Conservation (phyloP, 92 coral and sea anemone species). For the Porites divaricata region DNA sequence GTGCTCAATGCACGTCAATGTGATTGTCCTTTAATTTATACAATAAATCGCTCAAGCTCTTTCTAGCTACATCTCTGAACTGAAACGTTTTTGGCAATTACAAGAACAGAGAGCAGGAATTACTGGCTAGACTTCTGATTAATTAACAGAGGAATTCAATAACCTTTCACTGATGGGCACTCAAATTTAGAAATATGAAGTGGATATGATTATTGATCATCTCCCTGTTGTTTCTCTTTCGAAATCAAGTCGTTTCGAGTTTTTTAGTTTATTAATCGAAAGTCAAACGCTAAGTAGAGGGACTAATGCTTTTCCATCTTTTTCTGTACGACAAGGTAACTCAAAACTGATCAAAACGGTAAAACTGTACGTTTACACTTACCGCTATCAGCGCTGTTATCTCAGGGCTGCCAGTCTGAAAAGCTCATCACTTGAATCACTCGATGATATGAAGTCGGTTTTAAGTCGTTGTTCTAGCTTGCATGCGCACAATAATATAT, state of each 20-base stretch:
- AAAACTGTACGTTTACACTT: slow-evolving; percentile 13
- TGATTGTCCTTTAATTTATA: background rate
- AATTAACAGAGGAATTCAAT: slow-evolving; percentile 18
- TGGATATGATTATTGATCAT: background rate
- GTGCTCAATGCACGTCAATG: background rate
- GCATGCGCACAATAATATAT: slow-evolving; percentile 4
- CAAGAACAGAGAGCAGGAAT: background rate
- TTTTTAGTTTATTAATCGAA: background rate
- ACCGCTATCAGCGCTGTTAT: slow-evolving; percentile 23
- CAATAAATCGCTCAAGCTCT: background rate
- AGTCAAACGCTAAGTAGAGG: background rate
- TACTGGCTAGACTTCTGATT: background rate
- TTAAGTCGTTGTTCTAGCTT: background rate
- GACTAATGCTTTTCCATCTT: background rate
- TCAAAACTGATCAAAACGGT: background rate
- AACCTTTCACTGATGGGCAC: slow-evolving; percentile 3
- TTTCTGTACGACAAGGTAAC: background rate
- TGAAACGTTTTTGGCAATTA: no score
- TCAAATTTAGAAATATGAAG: slow-evolving; percentile 5
- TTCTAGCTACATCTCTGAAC: background rate
- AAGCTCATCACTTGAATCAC: slow-evolving; percentile 27
- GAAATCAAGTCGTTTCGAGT: background rate
- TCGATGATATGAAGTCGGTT: background rate
- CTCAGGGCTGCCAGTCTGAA: slow-evolving; percentile 10
- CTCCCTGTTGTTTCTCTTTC: background rate